Base-by-base conservation (phyloP, 2,113 vertebrate genomes). In the Aldabrachelys gigantea region DNA sequence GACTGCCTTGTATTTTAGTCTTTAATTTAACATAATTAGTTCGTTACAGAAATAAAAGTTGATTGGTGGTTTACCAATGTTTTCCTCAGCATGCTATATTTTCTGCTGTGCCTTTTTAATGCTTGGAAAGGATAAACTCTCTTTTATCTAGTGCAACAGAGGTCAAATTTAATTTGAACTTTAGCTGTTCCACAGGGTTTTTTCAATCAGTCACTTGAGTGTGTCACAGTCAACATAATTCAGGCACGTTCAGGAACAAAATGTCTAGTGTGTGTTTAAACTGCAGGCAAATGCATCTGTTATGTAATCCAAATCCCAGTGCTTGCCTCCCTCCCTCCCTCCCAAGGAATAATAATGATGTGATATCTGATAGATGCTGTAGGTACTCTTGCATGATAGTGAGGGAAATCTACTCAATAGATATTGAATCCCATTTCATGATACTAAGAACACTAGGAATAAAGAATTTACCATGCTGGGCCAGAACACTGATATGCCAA, bases 31-130 rank as follows among this genome's bases (percentile, higher is more conserved):
- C 91, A 80, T 88, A 92, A 96, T 96, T 97, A 96, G 88, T 90
- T 97, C 96, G 72, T 84, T 90, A 88, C 57, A 94, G 91, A 96
- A 96, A 95, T 95, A 96, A 95, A 97, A 96, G 89, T 31, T 96
- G 96, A 91, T 94, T 87, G 62, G 94, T 97, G 50, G 82, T 44
- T 96, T 90, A 91, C 72, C 38, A 76, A 47, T 80, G 65, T 95
- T 94, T 96, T 95, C 82, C 94, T 96, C 89, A n/a, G 35, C 92
- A 50, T 57, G 91, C 93, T 96, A 89, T 97, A 89, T 96, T 97
- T 97, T 89, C 82, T 91, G 82, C 94, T 86, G 89, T 93, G 82
- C 90, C 50, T 94, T 91, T 95, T 88, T 95, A 94, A n/a, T 93
- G 52, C 57, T 91, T 52, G 38, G 56, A 50, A 92, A 97, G 95